A percentile compares a stretch with the other conserved stretches of the same genome.
Evolutionary conservation across 2,888 invertebrate genomes (phyloP).

Genomic region (Byasa hedistus): DNA sequence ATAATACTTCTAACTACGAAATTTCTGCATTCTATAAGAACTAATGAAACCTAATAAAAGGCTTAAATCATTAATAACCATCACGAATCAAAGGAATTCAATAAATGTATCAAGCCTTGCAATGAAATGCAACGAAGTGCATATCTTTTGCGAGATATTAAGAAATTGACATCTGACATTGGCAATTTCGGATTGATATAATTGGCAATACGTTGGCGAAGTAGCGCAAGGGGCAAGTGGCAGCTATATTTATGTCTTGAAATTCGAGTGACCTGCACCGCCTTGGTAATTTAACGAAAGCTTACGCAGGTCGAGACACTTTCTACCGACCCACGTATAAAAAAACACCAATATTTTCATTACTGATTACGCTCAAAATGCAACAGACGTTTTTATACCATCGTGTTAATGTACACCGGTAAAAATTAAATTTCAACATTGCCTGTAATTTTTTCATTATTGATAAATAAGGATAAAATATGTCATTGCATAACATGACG

Average conservation of each 20-base stretch:
- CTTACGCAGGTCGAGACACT: constrained; percentile 72
- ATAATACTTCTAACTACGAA: neutral
- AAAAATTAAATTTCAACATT: constrained; percentile 42
- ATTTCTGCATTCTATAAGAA: neutral
- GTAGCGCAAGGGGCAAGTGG: constrained; percentile 69
- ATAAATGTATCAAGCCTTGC: constrained; percentile 16
- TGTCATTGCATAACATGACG: constrained; percentile 3
- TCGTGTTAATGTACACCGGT: constrained; percentile 54
- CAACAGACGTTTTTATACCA: constrained; percentile 76
- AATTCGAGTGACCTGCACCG: constrained; percentile 64
- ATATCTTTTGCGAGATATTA: constrained; percentile 28
- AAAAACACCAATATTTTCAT: constrained; percentile 70
- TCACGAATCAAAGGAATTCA: constrained; percentile 9
- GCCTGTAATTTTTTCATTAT: neutral
- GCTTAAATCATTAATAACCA: constrained; percentile 1
- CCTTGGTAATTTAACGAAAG: constrained; percentile 73
- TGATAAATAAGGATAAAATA: neutral
- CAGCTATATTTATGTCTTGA: constrained; percentile 73
- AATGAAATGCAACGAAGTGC: constrained; percentile 18
- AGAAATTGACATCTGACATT: constrained; percentile 43
- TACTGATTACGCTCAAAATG: constrained; percentile 77
- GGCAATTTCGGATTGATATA: constrained; percentile 66
- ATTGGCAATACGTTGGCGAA: constrained; percentile 71
- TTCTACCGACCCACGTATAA: constrained; percentile 57
- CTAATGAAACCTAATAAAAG: constrained; percentile 12